Percentiles rank a stretch among this genome's conserved stretches.
Conservation (phyloP, 2,797 vertebrate species). For the Glyptemys insculpta region DNA sequence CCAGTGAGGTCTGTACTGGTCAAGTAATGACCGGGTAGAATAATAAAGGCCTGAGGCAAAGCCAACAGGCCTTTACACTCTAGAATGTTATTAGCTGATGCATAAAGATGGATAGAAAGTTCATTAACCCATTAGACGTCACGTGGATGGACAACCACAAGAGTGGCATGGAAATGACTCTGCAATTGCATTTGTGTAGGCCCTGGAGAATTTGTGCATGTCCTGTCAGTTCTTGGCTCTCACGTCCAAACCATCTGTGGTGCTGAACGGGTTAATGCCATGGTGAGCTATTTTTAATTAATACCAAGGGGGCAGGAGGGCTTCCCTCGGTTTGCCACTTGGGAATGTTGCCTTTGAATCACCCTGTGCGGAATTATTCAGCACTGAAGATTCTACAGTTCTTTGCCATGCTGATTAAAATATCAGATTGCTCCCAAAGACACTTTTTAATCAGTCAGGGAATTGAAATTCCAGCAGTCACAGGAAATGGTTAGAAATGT, state of each 20-base stretch:
- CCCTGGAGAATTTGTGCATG: neutral
- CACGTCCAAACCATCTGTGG: no score
- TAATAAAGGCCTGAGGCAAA: slow-evolving; percentile 47
- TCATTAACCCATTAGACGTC: slow-evolving; percentile 20
- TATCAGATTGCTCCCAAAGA: neutral
- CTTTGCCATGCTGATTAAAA: neutral
- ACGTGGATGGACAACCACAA: accelerated
- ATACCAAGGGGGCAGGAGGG: neutral
- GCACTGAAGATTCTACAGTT: neutral
- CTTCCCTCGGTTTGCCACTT: neutral
- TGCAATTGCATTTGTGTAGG: accelerated
- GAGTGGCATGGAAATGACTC: accelerated
- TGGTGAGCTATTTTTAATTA: neutral
- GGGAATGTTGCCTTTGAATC: neutral
- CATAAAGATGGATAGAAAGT: neutral
- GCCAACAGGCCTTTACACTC: slow-evolving; percentile 9
- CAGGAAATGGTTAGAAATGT: neutral
- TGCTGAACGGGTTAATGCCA: neutral
- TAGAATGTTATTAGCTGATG: slow-evolving; percentile 19
- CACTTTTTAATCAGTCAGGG: accelerated
- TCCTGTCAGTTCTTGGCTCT: neutral
- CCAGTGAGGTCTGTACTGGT: neutral
- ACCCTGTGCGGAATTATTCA: neutral
- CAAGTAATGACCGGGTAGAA: slow-evolving; percentile 52
- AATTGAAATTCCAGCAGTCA: neutral